Conservation (phyloP, 1,140 invertebrate genomes). For the Aricia agestis region DNA sequence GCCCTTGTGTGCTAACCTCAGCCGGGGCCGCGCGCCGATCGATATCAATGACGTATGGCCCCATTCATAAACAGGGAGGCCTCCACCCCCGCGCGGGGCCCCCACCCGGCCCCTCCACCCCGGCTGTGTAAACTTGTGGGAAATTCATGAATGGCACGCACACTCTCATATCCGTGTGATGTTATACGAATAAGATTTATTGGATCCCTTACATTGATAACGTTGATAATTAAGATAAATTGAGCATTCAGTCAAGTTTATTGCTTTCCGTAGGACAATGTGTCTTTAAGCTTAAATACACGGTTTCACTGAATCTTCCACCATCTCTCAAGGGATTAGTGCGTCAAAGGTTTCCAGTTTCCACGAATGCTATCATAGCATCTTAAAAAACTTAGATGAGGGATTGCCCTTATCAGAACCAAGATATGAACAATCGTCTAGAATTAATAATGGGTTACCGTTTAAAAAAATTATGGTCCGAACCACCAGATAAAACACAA, state of each 20-base stretch:
- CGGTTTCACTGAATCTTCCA: neutral
- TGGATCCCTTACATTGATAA: slow-evolving; percentile 9
- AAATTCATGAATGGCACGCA: slow-evolving; percentile 65
- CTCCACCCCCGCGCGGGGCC: slow-evolving; percentile 26
- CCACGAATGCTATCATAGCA: no score
- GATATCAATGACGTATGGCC: slow-evolving; percentile 69
- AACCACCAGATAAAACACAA: no score
- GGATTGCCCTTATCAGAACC: neutral
- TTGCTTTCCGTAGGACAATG: neutral
- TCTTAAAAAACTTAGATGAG: neutral
- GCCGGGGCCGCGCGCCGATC: slow-evolving; percentile 45
- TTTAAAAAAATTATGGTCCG: no score
- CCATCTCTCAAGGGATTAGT: neutral
- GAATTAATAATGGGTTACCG: neutral
- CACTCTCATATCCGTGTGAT: slow-evolving; percentile 34
- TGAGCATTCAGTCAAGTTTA: neutral
- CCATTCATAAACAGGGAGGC: slow-evolving; percentile 66
- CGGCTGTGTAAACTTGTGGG: slow-evolving; percentile 38
- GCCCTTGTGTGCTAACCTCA: slow-evolving; percentile 63
- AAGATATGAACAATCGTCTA: neutral
- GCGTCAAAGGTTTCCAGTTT: neutral
- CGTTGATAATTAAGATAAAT: slow-evolving; percentile 8
- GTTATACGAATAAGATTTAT: slow-evolving; percentile 20
- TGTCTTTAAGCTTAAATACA: neutral
- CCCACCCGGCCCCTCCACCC: slow-evolving; percentile 31